Percentiles rank a stretch among this genome's conserved stretches.
Conservation (phyloP, 2,888 invertebrate genomes). For the Aphodius granarius region DNA sequence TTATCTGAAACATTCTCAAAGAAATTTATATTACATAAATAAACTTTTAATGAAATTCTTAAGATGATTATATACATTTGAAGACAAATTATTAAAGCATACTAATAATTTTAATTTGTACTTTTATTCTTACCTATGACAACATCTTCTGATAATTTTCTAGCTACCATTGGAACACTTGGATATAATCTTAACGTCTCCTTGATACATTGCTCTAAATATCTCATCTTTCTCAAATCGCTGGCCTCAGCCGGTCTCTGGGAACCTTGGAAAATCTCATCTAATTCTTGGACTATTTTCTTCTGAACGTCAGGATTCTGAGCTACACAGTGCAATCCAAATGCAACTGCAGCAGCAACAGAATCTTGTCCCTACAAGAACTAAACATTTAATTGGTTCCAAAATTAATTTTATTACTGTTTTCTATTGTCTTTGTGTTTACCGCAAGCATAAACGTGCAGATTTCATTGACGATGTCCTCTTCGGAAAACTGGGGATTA, state of each 20-base stretch:
- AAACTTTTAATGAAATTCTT: no score
- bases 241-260: constrained; percentile 58
- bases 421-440: constrained; percentile 33
- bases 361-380: constrained; percentile 62
- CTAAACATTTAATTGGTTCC: not conserved
- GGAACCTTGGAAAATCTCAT: constrained; percentile 54
- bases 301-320: constrained; percentile 58
- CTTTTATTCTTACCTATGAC: constrained; percentile 56
- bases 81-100: no score
- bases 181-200: constrained; percentile 68
- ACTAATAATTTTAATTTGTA: no score
- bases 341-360: constrained; percentile 60
- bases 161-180: constrained; percentile 67
- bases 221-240: constrained; percentile 65
- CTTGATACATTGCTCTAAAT: constrained; percentile 71
- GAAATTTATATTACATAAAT: not conserved
- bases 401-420: no score
- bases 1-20: constrained; percentile 15
- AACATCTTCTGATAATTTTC: constrained; percentile 60
- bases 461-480: constrained; percentile 62
- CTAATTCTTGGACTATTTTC: constrained; percentile 55
- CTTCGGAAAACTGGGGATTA: constrained; percentile 57
- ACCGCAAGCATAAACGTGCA: constrained; percentile 66
- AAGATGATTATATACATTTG: no score
- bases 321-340: constrained; percentile 60